phyloP scores from a whole-genome alignment of 2,113 vertebrate species.

The Noturus placidus region DNA sequence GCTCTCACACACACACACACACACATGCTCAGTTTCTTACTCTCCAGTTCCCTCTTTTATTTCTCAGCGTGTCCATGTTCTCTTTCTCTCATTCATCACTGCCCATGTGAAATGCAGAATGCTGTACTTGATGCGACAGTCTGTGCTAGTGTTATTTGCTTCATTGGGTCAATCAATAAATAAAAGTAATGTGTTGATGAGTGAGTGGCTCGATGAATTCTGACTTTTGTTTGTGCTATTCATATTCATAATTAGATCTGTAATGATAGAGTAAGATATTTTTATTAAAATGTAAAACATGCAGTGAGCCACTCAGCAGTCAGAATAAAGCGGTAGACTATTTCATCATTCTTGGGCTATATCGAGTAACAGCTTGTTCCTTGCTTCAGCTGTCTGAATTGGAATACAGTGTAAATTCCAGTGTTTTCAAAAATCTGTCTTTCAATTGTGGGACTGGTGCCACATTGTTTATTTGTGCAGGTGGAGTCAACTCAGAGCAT shows the following conservation, averaged over 20 bases:
- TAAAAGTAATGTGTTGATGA: slow-evolving; percentile 1
- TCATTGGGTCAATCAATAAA: neutral
- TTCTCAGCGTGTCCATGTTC: neutral
- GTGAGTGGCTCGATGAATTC: neutral
- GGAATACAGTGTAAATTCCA: neutral
- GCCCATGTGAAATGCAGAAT: neutral
- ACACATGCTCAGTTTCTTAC: neutral
- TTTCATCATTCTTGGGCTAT: slow-evolving; percentile 14
- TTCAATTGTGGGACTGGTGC: neutral
- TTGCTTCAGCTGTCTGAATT: neutral
- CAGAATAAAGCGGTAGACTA: neutral
- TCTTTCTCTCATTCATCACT: neutral
- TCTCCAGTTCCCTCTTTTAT: neutral
- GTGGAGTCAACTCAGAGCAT: slow-evolving; percentile 98
- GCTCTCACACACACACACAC: no score
- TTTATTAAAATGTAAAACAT: neutral
- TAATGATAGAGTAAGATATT: neutral
- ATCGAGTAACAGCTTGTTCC: neutral
- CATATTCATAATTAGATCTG: neutral
- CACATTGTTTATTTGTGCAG: slow-evolving; percentile 63
- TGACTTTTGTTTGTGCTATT: neutral
- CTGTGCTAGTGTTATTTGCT: neutral
- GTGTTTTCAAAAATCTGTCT: neutral
- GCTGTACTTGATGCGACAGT: no score
- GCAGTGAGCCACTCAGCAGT: neutral